Evolutionary conservation across 2,888 invertebrate genomes (phyloP).

Genomic region (Dexiosoma caninum): DNA sequence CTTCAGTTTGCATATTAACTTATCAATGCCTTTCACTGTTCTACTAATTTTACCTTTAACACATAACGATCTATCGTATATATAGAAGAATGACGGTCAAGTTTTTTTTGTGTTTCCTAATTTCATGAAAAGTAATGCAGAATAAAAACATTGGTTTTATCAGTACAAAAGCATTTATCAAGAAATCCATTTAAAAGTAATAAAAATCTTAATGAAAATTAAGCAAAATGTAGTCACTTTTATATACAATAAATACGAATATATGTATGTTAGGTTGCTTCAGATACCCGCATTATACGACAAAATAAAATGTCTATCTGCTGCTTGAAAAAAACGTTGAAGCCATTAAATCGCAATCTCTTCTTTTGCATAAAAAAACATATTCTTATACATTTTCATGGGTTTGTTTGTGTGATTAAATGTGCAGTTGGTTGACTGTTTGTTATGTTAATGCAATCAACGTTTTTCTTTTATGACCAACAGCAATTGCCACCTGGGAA

Average conservation of each 20-base stretch:
- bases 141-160: not conserved
- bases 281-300: not conserved
- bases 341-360: constrained; percentile 24
- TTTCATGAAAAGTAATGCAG: not conserved
- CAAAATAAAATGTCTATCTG: not conserved
- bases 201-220: constrained; percentile 35
- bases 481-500: constrained; percentile 53
- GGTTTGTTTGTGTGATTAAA: not conserved
- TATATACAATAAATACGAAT: too few species aligned
- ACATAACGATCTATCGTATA: too few species aligned
- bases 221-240: constrained; percentile 13
- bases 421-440: not conserved
- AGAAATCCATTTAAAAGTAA: constrained; percentile 29
- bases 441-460: constrained; percentile 39
- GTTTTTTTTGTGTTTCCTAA: too few species aligned
- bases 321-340: constrained; percentile 27
- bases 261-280: not conserved
- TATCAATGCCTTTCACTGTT: too few species aligned
- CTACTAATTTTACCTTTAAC: not conserved
- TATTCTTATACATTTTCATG: not conserved
- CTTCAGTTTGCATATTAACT: too few species aligned
- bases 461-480: constrained; percentile 47
- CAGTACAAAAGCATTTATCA: not conserved
- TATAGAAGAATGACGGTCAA: too few species aligned
- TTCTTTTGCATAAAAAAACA: not conserved